A percentile compares a stretch with the other conserved stretches of the same genome.
These are phyloP conservation scores for Micromesistius poutassou DNA, from an alignment of 2,797 vertebrate species.

Conservation along the genomic window DNA sequence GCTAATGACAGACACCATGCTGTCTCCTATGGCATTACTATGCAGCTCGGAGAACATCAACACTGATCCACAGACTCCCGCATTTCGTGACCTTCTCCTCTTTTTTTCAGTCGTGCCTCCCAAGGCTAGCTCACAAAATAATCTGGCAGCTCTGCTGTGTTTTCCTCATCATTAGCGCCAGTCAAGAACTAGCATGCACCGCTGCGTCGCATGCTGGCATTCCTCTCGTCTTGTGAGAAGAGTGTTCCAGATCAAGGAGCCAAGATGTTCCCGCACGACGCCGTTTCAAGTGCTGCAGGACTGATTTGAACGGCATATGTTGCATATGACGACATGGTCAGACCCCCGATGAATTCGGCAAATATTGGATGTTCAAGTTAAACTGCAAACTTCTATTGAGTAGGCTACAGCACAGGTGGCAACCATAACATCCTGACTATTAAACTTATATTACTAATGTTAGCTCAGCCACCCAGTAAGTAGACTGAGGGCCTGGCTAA, in stretches of 20 bases:
- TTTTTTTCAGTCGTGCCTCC: conserved; percentile 26
- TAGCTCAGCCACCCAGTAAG: no score
- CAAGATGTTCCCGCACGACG: conserved; percentile 22
- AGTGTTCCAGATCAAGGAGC: conserved; percentile 37
- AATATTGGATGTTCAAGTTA: not conserved
- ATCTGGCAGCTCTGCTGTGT: conserved; percentile 31
- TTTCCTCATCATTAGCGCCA: conserved; percentile 64
- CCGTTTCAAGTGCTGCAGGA: no score
- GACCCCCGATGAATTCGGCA: not conserved
- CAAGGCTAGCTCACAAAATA: conserved; percentile 36
- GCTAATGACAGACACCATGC: not conserved
- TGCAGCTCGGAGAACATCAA: not conserved
- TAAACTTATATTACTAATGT: not conserved
- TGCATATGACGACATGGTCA: not conserved
- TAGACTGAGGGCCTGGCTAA: no score
- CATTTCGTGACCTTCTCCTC: conserved; percentile 8
- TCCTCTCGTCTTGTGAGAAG: conserved; percentile 51
- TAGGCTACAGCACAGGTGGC: not conserved
- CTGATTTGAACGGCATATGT: no score
- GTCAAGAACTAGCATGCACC: conserved; percentile 60
- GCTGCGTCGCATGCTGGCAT: conserved; percentile 59
- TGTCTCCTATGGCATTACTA: not conserved
- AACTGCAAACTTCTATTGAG: not conserved
- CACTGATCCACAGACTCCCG: not conserved
- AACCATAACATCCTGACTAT: not conserved